phyloP scores from a whole-genome alignment of 2,888 invertebrate species.

The Archaeoteleia sp. region DNA sequence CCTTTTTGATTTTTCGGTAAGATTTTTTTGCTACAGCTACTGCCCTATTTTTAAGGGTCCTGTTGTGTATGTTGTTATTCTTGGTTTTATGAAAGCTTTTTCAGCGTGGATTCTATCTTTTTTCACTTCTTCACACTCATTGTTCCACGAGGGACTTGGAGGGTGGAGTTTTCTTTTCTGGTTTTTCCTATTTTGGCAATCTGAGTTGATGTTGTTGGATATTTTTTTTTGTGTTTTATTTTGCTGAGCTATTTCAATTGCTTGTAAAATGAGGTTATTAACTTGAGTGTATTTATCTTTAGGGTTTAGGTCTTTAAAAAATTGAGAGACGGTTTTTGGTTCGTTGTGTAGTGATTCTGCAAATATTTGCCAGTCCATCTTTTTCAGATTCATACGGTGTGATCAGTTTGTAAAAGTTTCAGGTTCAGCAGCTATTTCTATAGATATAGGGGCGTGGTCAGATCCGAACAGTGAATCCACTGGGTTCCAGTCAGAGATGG shows the following conservation, averaged over 20 bases:
- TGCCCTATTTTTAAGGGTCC: background rate
- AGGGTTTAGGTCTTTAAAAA: background rate
- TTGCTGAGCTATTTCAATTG: background rate
- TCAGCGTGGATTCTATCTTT: constrained; percentile 10
- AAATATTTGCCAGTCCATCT: background rate
- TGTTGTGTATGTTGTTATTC: background rate
- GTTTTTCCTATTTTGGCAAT: background rate
- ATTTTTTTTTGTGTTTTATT: background rate
- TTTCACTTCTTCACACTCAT: constrained; percentile 1
- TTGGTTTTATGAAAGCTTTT: constrained; percentile 5
- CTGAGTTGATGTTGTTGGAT: background rate
- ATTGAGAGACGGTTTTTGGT: background rate
- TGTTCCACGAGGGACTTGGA: constrained; percentile 9
- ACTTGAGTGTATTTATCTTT: background rate
- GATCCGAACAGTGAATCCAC: background rate
- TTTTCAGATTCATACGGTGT: constrained; percentile 1
- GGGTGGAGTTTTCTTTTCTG: background rate
- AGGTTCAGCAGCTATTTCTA: background rate
- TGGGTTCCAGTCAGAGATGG: background rate
- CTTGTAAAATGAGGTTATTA: background rate
- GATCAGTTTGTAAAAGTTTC: background rate
- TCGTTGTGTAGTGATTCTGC: background rate
- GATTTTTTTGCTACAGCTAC: constrained; percentile 2
- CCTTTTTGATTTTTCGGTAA: constrained; percentile 8
- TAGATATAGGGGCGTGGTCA: background rate